phyloP scores from a whole-genome alignment of 2,888 invertebrate species.

The Horisme vitalbata region DNA sequence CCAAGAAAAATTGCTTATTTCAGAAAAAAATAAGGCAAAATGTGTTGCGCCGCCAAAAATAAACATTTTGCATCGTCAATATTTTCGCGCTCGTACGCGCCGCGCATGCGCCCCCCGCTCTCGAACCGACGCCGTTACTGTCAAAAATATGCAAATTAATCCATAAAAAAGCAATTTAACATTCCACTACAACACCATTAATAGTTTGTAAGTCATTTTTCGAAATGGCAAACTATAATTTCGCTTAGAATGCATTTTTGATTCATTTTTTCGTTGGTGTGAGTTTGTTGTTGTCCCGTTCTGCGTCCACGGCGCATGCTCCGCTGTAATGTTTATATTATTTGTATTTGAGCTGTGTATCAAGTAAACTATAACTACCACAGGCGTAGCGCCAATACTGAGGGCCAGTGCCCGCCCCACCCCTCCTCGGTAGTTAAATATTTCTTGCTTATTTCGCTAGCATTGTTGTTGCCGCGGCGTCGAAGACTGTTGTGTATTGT shows the following conservation, averaged over 20 bases:
- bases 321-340: constrained; percentile 82
- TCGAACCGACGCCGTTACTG: constrained; percentile 53
- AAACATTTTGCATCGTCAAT: constrained; percentile 82
- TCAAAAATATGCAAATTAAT: constrained; percentile 82
- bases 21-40: constrained; percentile 33
- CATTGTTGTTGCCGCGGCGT: constrained; percentile 82
- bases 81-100: constrained; percentile 50
- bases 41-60: constrained; percentile 68
- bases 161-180: constrained; percentile 72
- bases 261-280: constrained; percentile 13
- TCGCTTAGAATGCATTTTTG: constrained; percentile 35
- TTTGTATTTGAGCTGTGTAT: constrained; percentile 84
- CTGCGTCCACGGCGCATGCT: constrained; percentile 74
- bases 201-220: constrained; percentile 47
- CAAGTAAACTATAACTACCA: constrained; percentile 84
- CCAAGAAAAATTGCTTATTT: background rate
- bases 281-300: constrained; percentile 60
- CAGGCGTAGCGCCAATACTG: constrained; percentile 82
- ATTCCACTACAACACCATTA: constrained; percentile 54
- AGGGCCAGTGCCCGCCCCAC: constrained; percentile 77
- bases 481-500: constrained; percentile 80
- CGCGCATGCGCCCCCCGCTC: constrained; percentile 65
- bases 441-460: constrained; percentile 84
- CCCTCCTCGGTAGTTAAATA: constrained; percentile 82
- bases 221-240: constrained; percentile 37